Conservation (phyloP, 2,797 vertebrate genomes). For the Microchirus variegatus region DNA sequence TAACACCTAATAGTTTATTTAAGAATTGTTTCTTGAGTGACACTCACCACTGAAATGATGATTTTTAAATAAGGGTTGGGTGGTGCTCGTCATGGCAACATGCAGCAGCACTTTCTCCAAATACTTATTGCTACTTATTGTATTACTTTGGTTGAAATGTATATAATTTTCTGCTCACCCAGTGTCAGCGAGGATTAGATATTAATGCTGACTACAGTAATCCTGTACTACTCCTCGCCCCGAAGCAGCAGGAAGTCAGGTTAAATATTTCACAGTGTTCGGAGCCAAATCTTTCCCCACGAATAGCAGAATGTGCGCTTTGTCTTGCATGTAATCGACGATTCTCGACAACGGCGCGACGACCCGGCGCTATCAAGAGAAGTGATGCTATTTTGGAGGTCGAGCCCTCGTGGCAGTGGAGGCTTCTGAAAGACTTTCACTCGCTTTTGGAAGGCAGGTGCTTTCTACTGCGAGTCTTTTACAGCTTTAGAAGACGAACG, state of each 20-base stretch:
- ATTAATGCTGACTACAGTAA: constrained; percentile 71
- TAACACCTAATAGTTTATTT: no score
- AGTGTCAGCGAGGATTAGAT: constrained; percentile 56
- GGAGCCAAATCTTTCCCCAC: constrained; percentile 14
- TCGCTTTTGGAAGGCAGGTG: constrained; percentile 51
- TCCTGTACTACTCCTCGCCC: constrained; percentile 44
- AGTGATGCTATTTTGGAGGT: constrained; percentile 53
- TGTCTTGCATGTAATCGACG: constrained; percentile 30
- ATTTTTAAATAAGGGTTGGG: neutral
- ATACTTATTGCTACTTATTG: neutral
- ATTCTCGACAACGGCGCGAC: constrained; percentile 42
- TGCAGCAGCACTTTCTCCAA: no score
- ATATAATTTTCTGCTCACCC: no score
- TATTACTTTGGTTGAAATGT: no score
- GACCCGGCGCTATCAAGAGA: constrained; percentile 27
- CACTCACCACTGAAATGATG: neutral
- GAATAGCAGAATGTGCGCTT: constrained; percentile 44
- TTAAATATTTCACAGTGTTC: constrained; percentile 78
- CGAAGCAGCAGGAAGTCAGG: constrained; percentile 70
- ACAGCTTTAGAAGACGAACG: constrained; percentile 28
- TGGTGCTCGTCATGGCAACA: no score
- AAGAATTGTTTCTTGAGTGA: neutral
- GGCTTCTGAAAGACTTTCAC: constrained; percentile 50
- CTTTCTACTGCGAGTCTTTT: constrained; percentile 36
- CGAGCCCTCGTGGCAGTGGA: constrained; percentile 10